Evolutionary conservation across 1,140 invertebrate genomes (phyloP).

Genomic region (Scaptomyza pallida): DNA sequence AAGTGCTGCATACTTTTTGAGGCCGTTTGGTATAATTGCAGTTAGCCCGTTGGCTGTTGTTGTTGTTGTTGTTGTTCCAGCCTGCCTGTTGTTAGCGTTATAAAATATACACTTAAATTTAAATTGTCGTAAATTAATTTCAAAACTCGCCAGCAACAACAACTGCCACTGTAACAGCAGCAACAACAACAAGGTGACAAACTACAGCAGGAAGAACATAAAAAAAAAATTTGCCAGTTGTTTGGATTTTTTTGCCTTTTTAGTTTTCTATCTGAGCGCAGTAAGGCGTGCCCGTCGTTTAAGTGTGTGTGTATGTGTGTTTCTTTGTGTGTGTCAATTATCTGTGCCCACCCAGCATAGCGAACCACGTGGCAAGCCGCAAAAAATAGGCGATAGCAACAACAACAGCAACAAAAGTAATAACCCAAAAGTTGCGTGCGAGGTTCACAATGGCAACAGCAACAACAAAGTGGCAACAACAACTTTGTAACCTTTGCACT

Average conservation of each 20-base stretch:
- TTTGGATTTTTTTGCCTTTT: too few relatives aligned
- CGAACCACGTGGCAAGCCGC: constrained; percentile 45
- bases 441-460: constrained; percentile 23
- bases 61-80: constrained; percentile 9
- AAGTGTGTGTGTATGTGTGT: constrained; percentile 7
- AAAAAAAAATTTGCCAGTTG: background rate
- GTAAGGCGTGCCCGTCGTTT: background rate
- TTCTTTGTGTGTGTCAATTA: constrained; percentile 43
- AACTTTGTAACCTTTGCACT: constrained; percentile 74
- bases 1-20: constrained; percentile 51
- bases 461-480: constrained; percentile 33
- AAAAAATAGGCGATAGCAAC: constrained; percentile 22
- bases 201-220: background rate
- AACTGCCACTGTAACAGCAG: background rate
- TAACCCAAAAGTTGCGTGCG: constrained; percentile 43
- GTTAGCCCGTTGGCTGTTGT: constrained; percentile 8
- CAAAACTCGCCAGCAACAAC: constrained; percentile 37
- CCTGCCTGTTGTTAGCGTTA: constrained; percentile 29
- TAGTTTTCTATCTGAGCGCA: constrained; percentile 5
- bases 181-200: constrained; percentile 19
- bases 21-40: constrained; percentile 40
- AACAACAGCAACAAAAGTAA: constrained; percentile 3
- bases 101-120: constrained; percentile 63
- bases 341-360: constrained; percentile 28
- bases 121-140: constrained; percentile 77